Conservation (phyloP, 2,797 vertebrate species). For the Lutjanus campechanus region DNA sequence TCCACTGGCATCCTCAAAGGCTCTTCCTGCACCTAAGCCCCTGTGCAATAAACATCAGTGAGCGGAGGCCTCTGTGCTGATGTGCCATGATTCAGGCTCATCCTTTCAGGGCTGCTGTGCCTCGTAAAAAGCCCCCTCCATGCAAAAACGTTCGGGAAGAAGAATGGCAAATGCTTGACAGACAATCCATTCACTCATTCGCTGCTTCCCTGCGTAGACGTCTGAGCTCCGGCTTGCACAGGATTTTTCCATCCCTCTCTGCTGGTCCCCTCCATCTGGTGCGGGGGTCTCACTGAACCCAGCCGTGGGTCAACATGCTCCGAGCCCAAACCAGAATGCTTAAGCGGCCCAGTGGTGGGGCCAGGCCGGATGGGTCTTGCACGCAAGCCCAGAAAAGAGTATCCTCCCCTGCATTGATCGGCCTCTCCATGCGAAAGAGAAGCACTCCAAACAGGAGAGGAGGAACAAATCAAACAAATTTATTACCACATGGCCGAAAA, state of each 20-base stretch:
- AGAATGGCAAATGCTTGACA: conserved; percentile 39
- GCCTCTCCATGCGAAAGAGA: conserved; percentile 57
- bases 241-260: conserved; percentile 61
- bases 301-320: conserved; percentile 63
- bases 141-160: conserved; percentile 51
- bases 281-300: conserved; percentile 48
- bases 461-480: conserved; percentile 84
- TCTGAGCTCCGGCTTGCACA: conserved; percentile 28
- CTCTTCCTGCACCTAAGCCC: conserved; percentile 75
- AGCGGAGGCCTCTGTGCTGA: conserved; percentile 59
- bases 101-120: conserved; percentile 66
- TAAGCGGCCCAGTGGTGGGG: conserved; percentile 57
- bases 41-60: conserved; percentile 79
- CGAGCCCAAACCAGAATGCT: conserved; percentile 58
- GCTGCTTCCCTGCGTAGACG: conserved; percentile 33
- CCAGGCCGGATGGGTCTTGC: conserved; percentile 57
- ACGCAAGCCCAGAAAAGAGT: conserved; percentile 45
- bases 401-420: conserved; percentile 44
- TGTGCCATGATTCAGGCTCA: conserved; percentile 72
- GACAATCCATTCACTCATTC: conserved; percentile 47
- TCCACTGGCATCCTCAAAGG: conserved; percentile 70
- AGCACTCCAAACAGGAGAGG: conserved; percentile 72
- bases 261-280: conserved; percentile 63
- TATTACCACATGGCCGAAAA: conserved; percentile 77
- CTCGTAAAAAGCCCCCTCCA: conserved; percentile 74